phyloP scores from a whole-genome alignment of 2,113 vertebrate species.

The Axis porcinus region DNA sequence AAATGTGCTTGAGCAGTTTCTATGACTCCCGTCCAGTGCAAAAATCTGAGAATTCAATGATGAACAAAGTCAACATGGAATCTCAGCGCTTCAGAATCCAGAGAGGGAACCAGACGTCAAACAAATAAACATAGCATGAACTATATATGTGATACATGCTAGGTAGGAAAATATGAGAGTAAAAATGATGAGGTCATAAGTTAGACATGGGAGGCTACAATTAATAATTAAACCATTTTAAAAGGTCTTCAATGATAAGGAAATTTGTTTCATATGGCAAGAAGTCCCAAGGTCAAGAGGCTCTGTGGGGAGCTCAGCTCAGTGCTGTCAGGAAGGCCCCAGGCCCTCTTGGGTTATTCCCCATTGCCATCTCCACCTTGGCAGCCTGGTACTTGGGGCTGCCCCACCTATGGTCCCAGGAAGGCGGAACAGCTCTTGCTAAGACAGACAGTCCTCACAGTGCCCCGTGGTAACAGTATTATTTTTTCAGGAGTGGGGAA shows the following conservation, averaged over 20 bases:
- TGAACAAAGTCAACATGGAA: not conserved
- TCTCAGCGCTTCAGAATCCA: not conserved
- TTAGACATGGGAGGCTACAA: not conserved
- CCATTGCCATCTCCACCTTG: too few species aligned
- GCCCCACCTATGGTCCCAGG: not conserved
- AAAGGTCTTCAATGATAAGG: conserved; percentile 42
- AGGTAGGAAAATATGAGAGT: not conserved
- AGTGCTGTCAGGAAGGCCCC: not conserved
- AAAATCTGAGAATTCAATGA: not conserved
- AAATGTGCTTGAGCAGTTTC: not conserved
- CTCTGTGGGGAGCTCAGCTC: not conserved
- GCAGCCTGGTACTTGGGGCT: not conserved
- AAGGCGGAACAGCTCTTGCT: not conserved
- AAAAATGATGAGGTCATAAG: not conserved
- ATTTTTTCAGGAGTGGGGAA: not conserved
- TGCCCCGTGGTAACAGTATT: not conserved
- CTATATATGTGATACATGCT: not conserved
- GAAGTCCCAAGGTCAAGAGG: conserved; percentile 47
- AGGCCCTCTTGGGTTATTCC: not conserved
- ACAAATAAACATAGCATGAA: not conserved
- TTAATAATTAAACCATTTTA: conserved; percentile 54
- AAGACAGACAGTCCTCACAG: not conserved
- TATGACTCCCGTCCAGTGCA: not conserved
- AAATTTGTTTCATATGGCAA: not conserved
- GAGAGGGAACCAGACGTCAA: not conserved